phyloP scores from a whole-genome alignment of 2,113 vertebrate genomes.

The Urocolius indicus region DNA sequence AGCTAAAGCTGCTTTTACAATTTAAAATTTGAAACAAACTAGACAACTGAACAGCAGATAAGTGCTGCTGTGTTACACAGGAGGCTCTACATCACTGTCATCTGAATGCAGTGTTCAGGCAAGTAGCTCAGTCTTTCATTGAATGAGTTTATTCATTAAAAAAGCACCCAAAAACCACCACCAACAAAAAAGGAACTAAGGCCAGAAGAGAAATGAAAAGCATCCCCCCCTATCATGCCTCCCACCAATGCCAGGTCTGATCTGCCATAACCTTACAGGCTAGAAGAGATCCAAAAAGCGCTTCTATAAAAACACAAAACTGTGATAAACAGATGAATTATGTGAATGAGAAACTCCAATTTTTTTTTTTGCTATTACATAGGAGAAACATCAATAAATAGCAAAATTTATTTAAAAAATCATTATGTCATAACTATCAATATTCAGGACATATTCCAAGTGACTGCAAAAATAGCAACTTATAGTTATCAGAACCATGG shows the following conservation, averaged over 20 bases:
- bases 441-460: neutral
- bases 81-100: neutral
- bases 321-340: neutral
- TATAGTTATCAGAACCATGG: neutral
- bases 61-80: neutral
- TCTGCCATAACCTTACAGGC: neutral
- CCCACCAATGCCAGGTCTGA: neutral
- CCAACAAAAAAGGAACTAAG: neutral
- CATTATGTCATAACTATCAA: neutral
- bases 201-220: neutral
- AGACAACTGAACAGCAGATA: neutral
- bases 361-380: neutral
- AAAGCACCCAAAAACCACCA: neutral
- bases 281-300: neutral
- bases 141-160: neutral
- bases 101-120: neutral
- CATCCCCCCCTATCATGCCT: too few species aligned
- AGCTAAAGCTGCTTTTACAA: neutral
- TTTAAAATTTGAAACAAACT: neutral
- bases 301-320: neutral
- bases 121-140: neutral
- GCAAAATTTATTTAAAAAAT: neutral
- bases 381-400: neutral
- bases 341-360: neutral
- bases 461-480: neutral